Percentiles rank a stretch among this genome's conserved stretches.
These are phyloP conservation scores for Parascotia fuliginaria DNA, from an alignment of 2,888 invertebrate species.

Conservation along the genomic window DNA sequence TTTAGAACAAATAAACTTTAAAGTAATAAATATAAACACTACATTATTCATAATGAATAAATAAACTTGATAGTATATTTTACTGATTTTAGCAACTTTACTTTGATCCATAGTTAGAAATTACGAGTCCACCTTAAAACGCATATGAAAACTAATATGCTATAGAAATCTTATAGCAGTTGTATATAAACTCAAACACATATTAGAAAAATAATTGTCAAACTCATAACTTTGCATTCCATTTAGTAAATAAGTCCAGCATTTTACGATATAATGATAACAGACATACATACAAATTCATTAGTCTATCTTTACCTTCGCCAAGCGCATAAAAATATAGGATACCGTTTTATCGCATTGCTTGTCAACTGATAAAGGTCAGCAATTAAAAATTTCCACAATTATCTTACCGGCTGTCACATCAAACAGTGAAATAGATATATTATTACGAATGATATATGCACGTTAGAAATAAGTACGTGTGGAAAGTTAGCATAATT, in stretches of 20 bases:
- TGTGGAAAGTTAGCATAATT: too few relatives aligned
- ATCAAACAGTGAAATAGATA: constrained; percentile 9
- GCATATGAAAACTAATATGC: too few relatives aligned
- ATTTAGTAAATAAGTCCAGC: constrained; percentile 1
- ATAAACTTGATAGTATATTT: too few relatives aligned
- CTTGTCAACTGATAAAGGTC: constrained; percentile 24
- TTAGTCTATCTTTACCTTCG: constrained; percentile 8
- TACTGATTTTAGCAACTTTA: too few relatives aligned
- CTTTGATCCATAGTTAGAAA: too few relatives aligned
- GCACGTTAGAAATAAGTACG: too few relatives aligned
- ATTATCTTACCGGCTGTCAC: constrained; percentile 10
- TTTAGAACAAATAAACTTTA: too few relatives aligned
- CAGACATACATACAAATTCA: constrained; percentile 14
- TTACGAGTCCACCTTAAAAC: too few relatives aligned
- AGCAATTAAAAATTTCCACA: constrained; percentile 22
- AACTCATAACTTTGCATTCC: neutral
- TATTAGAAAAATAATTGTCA: neutral
- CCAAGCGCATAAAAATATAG: constrained; percentile 15
- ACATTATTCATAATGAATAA: too few relatives aligned
- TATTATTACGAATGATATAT: constrained; percentile 11
- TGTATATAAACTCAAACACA: neutral
- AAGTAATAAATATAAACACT: too few relatives aligned
- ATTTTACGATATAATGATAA: constrained; percentile 6
- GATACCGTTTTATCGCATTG: constrained; percentile 14
- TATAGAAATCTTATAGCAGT: too few relatives aligned